Conservation (phyloP, 1,140 invertebrate genomes). For the Adelges cooleyi region DNA sequence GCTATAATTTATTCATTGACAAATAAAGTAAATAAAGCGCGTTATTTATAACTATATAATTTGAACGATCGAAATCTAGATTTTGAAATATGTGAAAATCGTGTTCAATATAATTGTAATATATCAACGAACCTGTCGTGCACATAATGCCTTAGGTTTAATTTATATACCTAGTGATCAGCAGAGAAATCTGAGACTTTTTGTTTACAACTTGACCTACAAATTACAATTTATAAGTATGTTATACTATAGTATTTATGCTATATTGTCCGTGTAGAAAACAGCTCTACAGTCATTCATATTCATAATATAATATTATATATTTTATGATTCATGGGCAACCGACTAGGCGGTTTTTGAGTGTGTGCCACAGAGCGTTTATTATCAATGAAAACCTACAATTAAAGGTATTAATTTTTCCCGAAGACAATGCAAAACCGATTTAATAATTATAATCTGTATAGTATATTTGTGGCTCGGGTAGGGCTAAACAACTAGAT, state of each 20-base stretch:
- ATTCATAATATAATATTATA: constrained; percentile 23
- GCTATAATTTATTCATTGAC: too few relatives aligned
- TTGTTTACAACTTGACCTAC: constrained; percentile 5
- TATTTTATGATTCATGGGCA: constrained; percentile 19
- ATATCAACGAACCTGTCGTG: too few relatives aligned
- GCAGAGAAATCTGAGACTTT: constrained; percentile 4
- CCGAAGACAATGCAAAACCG: constrained; percentile 18
- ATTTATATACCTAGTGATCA: neutral
- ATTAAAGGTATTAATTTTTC: constrained; percentile 22
- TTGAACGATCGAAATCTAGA: too few relatives aligned
- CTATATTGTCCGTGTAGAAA: neutral
- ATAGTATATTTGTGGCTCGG: neutral
- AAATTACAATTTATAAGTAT: too few relatives aligned
- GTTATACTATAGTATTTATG: constrained; percentile 10
- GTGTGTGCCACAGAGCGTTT: constrained; percentile 1
- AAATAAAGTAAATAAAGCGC: too few relatives aligned
- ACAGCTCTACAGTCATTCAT: constrained; percentile 7
- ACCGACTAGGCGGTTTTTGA: constrained; percentile 8
- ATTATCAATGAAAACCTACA: constrained; percentile 26
- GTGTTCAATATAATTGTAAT: too few relatives aligned
- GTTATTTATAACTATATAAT: too few relatives aligned
- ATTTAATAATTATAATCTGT: constrained; percentile 26
- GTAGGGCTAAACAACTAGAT: constrained; percentile 9
- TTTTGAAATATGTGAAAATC: too few relatives aligned
- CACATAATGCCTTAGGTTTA: too few relatives aligned